phyloP scores from a whole-genome alignment of 2,888 invertebrate species.

The Cosmia pyralina region DNA sequence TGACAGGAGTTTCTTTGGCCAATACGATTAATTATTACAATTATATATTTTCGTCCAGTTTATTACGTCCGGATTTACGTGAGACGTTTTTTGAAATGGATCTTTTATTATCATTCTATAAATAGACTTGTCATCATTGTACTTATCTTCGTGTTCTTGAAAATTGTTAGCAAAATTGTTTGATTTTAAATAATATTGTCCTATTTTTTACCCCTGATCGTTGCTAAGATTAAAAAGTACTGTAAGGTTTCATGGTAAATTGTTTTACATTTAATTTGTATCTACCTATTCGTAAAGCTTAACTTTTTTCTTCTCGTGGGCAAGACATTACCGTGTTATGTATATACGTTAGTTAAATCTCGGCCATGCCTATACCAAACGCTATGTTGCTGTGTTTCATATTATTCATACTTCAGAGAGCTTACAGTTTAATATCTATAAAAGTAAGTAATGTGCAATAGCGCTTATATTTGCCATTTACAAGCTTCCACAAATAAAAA shows the following conservation, averaged over 20 bases:
- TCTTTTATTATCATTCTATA: constrained; percentile 12
- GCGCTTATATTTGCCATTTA: not conserved
- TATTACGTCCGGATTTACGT: not conserved
- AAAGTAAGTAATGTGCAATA: not conserved
- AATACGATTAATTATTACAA: constrained; percentile 20
- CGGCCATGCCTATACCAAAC: too few species aligned
- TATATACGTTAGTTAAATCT: not conserved
- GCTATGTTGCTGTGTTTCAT: not conserved
- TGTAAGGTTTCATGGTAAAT: not conserved
- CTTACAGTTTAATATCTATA: not conserved
- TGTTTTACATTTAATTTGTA: not conserved
- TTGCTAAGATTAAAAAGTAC: too few species aligned
- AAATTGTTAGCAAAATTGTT: not conserved
- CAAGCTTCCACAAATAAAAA: not conserved
- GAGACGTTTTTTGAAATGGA: not conserved
- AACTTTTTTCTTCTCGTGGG: not conserved
- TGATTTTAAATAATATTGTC: not conserved
- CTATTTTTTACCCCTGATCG: not conserved
- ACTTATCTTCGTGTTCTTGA: not conserved
- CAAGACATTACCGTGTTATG: not conserved
- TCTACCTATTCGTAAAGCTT: not conserved
- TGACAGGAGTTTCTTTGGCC: not conserved
- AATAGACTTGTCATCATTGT: not conserved
- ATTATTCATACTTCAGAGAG: not conserved
- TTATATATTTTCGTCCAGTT: constrained; percentile 4